Evolutionary conservation across 2,797 vertebrate genomes (phyloP).

Genomic region (Rhinella marina): DNA sequence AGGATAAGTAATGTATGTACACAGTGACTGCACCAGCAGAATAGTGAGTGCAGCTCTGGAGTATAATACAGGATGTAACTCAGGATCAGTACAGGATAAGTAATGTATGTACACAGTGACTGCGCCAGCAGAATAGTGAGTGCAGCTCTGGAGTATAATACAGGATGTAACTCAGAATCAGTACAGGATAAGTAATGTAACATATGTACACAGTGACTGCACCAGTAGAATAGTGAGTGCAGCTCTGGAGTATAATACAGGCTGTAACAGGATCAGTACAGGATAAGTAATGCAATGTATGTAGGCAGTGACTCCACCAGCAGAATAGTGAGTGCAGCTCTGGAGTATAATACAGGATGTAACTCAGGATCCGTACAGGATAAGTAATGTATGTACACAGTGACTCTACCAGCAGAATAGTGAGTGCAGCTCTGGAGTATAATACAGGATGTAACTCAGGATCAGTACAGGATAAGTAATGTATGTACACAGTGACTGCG

Average conservation of each 20-base stretch:
- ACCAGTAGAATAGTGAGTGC: no score
- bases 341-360: no score
- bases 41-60: conserved; percentile 1
- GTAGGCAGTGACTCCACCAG: no score
- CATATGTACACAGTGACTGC: no score
- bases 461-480: background rate
- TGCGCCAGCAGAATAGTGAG: background rate
- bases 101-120: background rate
- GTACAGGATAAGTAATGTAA: background rate
- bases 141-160: background rate
- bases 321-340: no score
- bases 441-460: background rate
- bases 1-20: no score
- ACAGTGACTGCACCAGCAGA: background rate
- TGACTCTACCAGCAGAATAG: background rate
- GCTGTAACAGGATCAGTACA: no score
- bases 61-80: background rate
- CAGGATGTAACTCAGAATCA: background rate
- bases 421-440: conserved; percentile 1
- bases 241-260: no score
- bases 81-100: background rate
- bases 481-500: background rate
- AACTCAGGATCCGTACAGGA: no score
- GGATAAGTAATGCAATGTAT: no score
- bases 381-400: no score